Conservation (phyloP, 2,797 vertebrate genomes). For the Sebastes itinus region DNA sequence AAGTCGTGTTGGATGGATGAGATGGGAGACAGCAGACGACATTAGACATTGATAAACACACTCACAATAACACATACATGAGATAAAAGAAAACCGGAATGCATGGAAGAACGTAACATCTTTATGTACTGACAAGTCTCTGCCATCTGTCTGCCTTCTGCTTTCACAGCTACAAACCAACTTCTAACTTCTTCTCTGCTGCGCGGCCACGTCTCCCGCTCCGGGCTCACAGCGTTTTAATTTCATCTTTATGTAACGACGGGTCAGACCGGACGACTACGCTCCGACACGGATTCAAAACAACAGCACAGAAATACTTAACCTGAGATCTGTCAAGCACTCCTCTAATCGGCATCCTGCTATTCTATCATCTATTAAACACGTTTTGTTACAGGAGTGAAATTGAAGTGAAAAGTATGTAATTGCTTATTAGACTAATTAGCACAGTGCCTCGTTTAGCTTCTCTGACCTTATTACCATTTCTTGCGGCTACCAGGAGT, state of each 20-base stretch:
- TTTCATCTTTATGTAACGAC: not conserved
- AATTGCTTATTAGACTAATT: constrained; percentile 59
- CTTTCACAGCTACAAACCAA: not conserved
- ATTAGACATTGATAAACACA: constrained; percentile 2
- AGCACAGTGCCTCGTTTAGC: constrained; percentile 55
- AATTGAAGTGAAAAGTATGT: constrained; percentile 47
- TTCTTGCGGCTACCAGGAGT: constrained; percentile 22
- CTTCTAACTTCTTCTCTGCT: not conserved
- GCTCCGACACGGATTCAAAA: not conserved
- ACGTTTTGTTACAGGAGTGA: constrained; percentile 20
- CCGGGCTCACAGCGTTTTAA: not conserved
- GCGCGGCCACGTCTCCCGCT: too few species aligned
- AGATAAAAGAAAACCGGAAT: not conserved
- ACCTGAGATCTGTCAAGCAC: not conserved
- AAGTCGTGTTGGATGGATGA: constrained; percentile 27
- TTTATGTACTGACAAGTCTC: not conserved
- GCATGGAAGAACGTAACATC: not conserved
- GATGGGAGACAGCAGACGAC: constrained; percentile 39
- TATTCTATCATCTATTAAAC: not conserved
- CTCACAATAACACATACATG: not conserved
- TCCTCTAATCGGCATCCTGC: not conserved
- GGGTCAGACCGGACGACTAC: not conserved
- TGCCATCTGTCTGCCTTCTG: not conserved
- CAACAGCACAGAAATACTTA: not conserved
- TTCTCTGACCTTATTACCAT: constrained; percentile 55